Percentiles rank a stretch among this genome's conserved stretches.
phyloP scores from a whole-genome alignment of 2,113 vertebrate species.

The Chionis minor region DNA sequence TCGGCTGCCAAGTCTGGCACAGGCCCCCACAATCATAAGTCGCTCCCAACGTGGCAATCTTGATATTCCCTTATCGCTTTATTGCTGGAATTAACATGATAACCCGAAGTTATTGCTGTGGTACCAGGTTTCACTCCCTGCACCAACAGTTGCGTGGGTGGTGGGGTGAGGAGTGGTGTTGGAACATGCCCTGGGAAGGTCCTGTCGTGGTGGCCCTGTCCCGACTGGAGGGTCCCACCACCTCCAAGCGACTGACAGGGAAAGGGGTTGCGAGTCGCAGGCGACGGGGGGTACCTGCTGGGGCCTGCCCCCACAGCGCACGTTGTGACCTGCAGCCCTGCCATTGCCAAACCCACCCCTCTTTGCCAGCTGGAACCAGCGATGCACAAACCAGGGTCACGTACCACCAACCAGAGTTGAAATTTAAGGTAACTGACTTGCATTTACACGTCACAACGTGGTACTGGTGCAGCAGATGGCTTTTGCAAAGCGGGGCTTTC shows the following conservation, averaged over 20 bases:
- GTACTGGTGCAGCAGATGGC: not conserved
- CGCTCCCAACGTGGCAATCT: accelerated
- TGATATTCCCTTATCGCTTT: not conserved
- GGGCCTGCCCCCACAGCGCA: not conserved
- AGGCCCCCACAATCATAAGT: not conserved
- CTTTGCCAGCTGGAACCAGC: not conserved
- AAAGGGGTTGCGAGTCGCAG: accelerated
- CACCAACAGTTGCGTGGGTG: not conserved
- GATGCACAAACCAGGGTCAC: not conserved
- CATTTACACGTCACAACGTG: accelerated
- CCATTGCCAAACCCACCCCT: not conserved
- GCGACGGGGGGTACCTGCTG: accelerated
- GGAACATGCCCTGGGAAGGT: not conserved
- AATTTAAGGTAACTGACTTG: not conserved
- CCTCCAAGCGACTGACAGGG: accelerated
- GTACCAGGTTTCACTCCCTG: not conserved
- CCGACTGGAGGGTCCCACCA: not conserved
- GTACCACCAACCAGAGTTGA: not conserved
- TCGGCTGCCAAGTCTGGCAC: not conserved
- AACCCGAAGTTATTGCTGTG: not conserved
- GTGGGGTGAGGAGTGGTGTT: not conserved
- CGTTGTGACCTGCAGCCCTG: not conserved
- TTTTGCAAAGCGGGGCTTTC: not conserved
- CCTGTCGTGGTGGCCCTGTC: not conserved
- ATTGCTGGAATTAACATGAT: not conserved